phyloP scores from a whole-genome alignment of 2,113 vertebrate species.

The Sylvietta virens region DNA sequence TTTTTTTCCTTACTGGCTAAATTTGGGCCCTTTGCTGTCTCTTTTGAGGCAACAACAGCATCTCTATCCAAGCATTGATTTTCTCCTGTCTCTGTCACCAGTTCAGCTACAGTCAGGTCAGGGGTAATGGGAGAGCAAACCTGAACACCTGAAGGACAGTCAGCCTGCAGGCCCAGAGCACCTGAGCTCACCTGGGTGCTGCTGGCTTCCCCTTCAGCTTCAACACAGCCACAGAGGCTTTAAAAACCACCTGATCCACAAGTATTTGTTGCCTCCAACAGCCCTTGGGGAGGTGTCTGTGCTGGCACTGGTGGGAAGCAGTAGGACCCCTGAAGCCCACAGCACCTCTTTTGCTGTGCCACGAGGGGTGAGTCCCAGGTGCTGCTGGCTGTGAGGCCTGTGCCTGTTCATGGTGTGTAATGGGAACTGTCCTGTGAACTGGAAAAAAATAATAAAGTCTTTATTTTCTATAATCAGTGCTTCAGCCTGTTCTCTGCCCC shows the following conservation, averaged over 20 bases:
- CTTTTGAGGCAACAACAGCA: not conserved
- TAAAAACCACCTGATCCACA: not conserved
- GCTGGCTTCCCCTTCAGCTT: not conserved
- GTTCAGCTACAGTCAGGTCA: not conserved
- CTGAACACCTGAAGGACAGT: not conserved
- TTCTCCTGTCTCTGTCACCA: not conserved
- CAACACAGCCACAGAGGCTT: not conserved
- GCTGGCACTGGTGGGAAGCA: not conserved
- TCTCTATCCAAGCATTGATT: not conserved
- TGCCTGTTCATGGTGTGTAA: conserved; percentile 57
- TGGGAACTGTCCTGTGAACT: conserved; percentile 73
- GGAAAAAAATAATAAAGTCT: conserved; percentile 72
- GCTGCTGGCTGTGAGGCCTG: conserved; percentile 31
- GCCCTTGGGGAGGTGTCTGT: not conserved
- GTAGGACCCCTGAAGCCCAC: not conserved
- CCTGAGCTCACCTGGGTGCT: not conserved
- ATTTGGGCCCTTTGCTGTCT: not conserved
- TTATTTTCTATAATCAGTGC: conserved; percentile 75
- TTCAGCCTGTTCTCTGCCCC: conserved; percentile 44
- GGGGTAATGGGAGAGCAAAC: not conserved
- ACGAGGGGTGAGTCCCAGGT: not conserved
- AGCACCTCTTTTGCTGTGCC: not conserved
- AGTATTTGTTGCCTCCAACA: not conserved
- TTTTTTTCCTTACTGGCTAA: conserved; percentile 13
- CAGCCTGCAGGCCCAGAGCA: not conserved